These are phyloP conservation scores for Pollenia labialis DNA, from an alignment of 2,888 invertebrate genomes.

Conservation along the genomic window DNA sequence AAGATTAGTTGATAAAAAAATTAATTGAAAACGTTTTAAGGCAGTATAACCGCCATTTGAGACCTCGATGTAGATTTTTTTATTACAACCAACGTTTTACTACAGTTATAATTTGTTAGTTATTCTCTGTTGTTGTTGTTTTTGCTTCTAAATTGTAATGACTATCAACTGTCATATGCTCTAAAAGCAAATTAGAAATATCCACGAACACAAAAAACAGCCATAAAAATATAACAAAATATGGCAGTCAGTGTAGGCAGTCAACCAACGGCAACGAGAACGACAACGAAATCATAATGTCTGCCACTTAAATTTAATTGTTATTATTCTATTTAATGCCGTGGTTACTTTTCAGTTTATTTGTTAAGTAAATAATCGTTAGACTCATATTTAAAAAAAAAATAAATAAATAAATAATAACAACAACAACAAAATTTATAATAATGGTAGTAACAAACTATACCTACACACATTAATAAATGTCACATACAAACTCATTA, in stretches of 20 bases:
- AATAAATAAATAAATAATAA: neutral
- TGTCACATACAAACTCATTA: slow-evolving; percentile 71
- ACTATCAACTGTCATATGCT: slow-evolving; percentile 68
- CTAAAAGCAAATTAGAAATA: slow-evolving; percentile 45
- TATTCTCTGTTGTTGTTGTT: slow-evolving; percentile 12
- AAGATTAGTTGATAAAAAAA: no score
- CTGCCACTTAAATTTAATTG: slow-evolving; percentile 71
- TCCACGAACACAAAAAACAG: slow-evolving; percentile 13
- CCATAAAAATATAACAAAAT: slow-evolving; percentile 21
- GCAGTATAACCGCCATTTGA: neutral
- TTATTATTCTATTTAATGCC: slow-evolving; percentile 60
- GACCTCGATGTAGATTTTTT: slow-evolving; percentile 28
- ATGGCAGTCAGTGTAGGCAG: slow-evolving; percentile 34
- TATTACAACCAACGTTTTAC: slow-evolving; percentile 37
- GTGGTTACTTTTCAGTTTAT: slow-evolving; percentile 56
- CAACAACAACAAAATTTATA: neutral
- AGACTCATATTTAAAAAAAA: slow-evolving; percentile 1
- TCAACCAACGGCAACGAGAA: slow-evolving; percentile 51
- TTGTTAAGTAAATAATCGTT: slow-evolving; percentile 58
- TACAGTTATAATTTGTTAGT: slow-evolving; percentile 39
- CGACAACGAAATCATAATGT: slow-evolving; percentile 63
- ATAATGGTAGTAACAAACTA: slow-evolving; percentile 1
- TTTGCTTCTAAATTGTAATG: slow-evolving; percentile 52
- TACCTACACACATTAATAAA: slow-evolving; percentile 62
- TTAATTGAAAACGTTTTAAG: no score